Base-by-base conservation (phyloP, 2,888 invertebrate species). In the Margaritifera margaritifera region DNA sequence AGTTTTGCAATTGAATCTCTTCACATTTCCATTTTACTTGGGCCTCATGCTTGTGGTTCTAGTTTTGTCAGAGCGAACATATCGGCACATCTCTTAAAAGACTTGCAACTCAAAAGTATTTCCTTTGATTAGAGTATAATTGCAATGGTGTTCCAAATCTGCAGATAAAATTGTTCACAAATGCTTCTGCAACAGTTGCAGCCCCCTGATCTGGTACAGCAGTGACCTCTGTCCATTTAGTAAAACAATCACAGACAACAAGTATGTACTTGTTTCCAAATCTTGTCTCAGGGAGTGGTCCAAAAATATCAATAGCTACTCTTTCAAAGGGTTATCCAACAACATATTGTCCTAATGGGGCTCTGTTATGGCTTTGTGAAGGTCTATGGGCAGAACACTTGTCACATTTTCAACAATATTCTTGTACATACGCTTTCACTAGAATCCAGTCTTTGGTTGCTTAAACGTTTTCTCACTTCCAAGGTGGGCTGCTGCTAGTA, bases 1-100 rank as follows among this genome's bases (percentile, higher is more conserved):
- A 25, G 80, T 50, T 1, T 80, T 82, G 20, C 68, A 53, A 64
- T 82, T 74, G 27, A 70, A 69, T 18, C 83, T 22, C 62, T 87
- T 84, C 0, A 72, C 68, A 11, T 66, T 42, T 0, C 80, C 86
- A 67, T 85, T 63, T 6, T 0, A 54, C 27, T 62, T 54, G 22
- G 67, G 67, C 15, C 55, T 31, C 22, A 18, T 64, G 5, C 55
- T 31, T 20, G 63, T 58, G 11, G n/a, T 22, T 55, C 55, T 11
- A 42, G 65, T 61, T 63, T 72, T 75, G 18, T 62, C 27, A 19
- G 64, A 69, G 4, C 64, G 51, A 3, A 72, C 57, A 2, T 69
- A 5, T 25, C 62, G 22, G 57, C 69, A 69, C 24, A 71, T 20
- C 27, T 71, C 71, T 53, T 25, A 20, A 6, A 77, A 56, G 6